Evolutionary conservation across 2,797 vertebrate genomes (phyloP).

Genomic region (Danio choprae): DNA sequence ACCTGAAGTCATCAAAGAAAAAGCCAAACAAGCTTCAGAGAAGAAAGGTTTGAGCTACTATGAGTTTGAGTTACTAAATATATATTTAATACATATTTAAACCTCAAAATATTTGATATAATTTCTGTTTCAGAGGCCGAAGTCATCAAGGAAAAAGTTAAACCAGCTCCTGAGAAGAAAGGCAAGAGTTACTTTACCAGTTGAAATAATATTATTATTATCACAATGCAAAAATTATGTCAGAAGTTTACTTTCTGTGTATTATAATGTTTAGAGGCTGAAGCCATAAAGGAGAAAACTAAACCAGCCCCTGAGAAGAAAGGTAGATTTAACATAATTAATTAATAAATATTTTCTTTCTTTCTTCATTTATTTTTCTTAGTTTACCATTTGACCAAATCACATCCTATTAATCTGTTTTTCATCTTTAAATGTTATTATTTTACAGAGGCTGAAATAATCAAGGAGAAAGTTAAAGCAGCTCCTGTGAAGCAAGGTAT

Average conservation of each 20-base stretch:
- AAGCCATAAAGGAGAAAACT: not conserved
- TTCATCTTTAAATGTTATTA: not conserved
- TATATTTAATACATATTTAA: not conserved
- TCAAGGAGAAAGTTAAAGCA: conserved; percentile 63
- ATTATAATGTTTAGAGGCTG: conserved; percentile 6
- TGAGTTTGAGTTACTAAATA: not conserved
- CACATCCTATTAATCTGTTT: not conserved
- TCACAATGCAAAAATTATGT: no score
- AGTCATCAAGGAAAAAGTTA: conserved; percentile 27
- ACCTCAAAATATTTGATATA: not conserved
- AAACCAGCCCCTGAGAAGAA: conserved; percentile 27
- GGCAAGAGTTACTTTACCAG: conserved; percentile 41
- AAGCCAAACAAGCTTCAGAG: conserved; percentile 20
- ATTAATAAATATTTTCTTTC: not conserved
- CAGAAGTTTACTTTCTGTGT: no score
- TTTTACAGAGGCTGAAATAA: conserved; percentile 46
- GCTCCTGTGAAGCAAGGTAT: conserved; percentile 39
- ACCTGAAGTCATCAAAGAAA: conserved; percentile 22
- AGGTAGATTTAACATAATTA: not conserved
- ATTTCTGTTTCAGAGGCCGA: conserved; percentile 19
- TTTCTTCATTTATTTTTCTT: not conserved
- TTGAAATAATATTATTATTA: conserved; percentile 18
- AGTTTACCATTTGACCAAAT: not conserved
- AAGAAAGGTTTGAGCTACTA: conserved; percentile 19
- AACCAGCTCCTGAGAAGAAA: conserved; percentile 56